phyloP scores from a whole-genome alignment of 2,113 vertebrate genomes.

The Thymallus thymallus region DNA sequence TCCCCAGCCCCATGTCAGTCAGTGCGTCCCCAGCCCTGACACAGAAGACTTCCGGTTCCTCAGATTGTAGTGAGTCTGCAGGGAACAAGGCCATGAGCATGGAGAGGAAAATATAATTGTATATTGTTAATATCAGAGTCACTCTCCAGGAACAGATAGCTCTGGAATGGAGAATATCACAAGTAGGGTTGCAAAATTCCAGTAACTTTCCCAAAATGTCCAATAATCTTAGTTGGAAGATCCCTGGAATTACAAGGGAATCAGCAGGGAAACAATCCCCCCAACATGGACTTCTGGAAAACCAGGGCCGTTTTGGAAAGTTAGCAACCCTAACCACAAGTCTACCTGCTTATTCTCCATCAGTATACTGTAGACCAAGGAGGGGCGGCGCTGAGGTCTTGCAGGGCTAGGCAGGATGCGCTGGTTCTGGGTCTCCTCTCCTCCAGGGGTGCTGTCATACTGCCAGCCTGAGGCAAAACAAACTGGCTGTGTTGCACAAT shows the following conservation, averaged over 20 bases:
- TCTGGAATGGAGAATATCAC: no score
- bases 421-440: neutral
- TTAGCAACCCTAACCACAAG: neutral
- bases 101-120: neutral
- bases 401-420: neutral
- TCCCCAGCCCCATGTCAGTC: neutral
- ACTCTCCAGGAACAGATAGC: no score
- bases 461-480: conserved; percentile 9
- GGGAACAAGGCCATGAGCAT: neutral
- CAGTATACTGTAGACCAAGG: conserved; percentile 68
- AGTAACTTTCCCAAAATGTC: neutral
- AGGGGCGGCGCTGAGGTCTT: conserved; percentile 25
- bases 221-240: no score
- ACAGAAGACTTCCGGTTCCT: conserved; percentile 55
- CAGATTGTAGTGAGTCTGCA: conserved; percentile 68
- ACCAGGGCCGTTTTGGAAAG: no score
- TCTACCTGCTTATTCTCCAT: conserved; percentile 63
- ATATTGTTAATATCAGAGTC: no score
- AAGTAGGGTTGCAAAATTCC: neutral
- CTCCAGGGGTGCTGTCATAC: conserved; percentile 6
- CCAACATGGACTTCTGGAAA: no score
- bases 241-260: no score
- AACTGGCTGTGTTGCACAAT: neutral
- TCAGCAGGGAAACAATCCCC: no score
- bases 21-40: neutral